A percentile compares a stretch with the other conserved stretches of the same genome.
These are phyloP conservation scores for Crepidodera aurea DNA, from an alignment of 2,888 invertebrate species.

Conservation along the genomic window DNA sequence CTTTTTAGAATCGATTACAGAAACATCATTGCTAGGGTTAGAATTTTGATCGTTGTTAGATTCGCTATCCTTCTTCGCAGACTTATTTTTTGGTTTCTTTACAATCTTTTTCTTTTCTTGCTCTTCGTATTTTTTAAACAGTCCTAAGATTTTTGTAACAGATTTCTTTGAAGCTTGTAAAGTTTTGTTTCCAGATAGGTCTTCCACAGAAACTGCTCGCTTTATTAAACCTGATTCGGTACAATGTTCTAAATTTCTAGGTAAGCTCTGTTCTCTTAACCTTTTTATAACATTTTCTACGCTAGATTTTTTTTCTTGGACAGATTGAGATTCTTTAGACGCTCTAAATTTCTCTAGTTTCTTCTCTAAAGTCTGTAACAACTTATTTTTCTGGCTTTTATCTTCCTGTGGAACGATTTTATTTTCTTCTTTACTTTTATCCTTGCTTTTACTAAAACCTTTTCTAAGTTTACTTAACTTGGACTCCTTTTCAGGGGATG, in stretches of 20 bases:
- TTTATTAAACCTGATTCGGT: constrained; percentile 75
- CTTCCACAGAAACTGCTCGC: constrained; percentile 76
- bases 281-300: constrained; percentile 67
- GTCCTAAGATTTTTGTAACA: constrained; percentile 77
- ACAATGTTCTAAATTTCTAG: constrained; percentile 62
- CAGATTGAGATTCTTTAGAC: constrained; percentile 48
- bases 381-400: constrained; percentile 61
- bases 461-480: constrained; percentile 55
- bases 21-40: constrained; percentile 26
- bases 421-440: constrained; percentile 52
- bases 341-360: constrained; percentile 74
- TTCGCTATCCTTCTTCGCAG: constrained; percentile 37
- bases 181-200: constrained; percentile 64
- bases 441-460: constrained; percentile 50
- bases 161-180: constrained; percentile 70
- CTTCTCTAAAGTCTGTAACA: constrained; percentile 80
- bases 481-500: constrained; percentile 68
- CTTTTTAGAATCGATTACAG: constrained; percentile 56
- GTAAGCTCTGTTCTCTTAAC: constrained; percentile 73
- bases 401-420: constrained; percentile 53
- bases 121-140: constrained; percentile 78
- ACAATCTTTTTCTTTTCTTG: constrained; percentile 57
- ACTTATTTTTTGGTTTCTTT: constrained; percentile 47
- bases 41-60: constrained; percentile 35
- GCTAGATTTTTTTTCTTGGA: constrained; percentile 57